These are phyloP conservation scores for Tricholaema leucomelas DNA, from an alignment of 2,113 vertebrate species.

Conservation along the genomic window DNA sequence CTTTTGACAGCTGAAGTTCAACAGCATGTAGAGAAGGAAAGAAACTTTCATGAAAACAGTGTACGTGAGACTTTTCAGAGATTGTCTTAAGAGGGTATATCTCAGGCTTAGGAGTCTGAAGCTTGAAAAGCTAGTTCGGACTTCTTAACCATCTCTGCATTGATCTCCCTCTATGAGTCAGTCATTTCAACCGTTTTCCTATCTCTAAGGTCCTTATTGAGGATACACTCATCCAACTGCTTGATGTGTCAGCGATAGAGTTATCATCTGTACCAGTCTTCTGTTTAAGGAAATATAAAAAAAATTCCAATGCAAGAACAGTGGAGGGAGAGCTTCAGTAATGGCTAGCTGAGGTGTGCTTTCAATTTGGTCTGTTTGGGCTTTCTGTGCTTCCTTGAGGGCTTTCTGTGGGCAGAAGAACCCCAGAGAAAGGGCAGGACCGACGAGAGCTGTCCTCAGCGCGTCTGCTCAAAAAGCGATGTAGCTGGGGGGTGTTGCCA, in stretches of 20 bases:
- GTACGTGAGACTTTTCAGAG: not conserved
- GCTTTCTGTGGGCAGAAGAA: no score
- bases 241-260: not conserved
- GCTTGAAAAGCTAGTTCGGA: not conserved
- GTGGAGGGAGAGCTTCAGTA: no score
- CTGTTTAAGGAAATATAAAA: not conserved
- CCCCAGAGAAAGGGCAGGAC: no score
- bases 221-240: not conserved
- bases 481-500: no score
- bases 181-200: not conserved
- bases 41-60: not conserved
- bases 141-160: not conserved
- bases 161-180: not conserved
- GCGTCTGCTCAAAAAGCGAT: no score
- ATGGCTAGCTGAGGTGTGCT: no score
- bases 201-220: not conserved
- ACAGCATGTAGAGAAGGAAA: not conserved
- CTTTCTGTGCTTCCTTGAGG: no score
- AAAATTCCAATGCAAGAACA: not conserved
- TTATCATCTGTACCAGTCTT: not conserved
- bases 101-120: not conserved
- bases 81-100: not conserved
- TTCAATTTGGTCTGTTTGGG: no score
- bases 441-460: no score
- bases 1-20: not conserved